Base-by-base conservation (phyloP, 2,888 invertebrate species). In the Orthonychiurus folsomi region DNA sequence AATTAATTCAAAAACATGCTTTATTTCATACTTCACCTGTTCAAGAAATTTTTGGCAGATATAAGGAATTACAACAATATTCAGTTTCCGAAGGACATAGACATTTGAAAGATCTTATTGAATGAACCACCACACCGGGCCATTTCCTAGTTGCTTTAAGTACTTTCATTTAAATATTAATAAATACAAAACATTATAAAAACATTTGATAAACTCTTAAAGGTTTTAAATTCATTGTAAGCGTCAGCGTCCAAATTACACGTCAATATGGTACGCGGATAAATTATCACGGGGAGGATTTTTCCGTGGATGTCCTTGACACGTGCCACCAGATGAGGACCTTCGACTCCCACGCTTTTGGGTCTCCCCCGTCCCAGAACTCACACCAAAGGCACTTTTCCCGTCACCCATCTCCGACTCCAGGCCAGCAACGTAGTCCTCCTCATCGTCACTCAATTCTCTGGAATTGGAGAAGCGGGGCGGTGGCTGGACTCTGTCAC, bases 401-500 rank as follows among this genome's bases (percentile, higher is more conserved):
- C 23, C 23, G 12, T 3, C 56, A 18, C 9, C 23, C 50, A 18
- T 15, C 48, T 26, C 15, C 26, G 21, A 48, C 53, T 18, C 24
- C 53, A 62, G 37, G 15, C 37, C n/a, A n/a, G n/a, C n/a, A n/a
- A 37, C 55, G 3, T 55, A 59, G 15, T 53, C 37, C 53, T 62
- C 68, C 56, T 68, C 69, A 63, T 62, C 68, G 56, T 68, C 69
- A 63, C 71, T 69, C 59, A 70, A 60, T 20, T 71, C 69, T 53
- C 68, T 50, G 2, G 71, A 67, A 81, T 91, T 90, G 73, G 89
- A 88, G 82, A 91, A 91, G 70, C 89, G 85, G 75, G 87, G 85
- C 75, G 90, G 89, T 75, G 89, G 90, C 80, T 90, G 87, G 76
- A 88, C 87, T 78, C 87, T 85, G 75, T 88, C 87, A 81, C 85